Percentiles rank a stretch among this genome's conserved stretches.
These are phyloP conservation scores for Zhuqinia jingwanae DNA, from an alignment of 2,888 invertebrate genomes.

Conservation along the genomic window DNA sequence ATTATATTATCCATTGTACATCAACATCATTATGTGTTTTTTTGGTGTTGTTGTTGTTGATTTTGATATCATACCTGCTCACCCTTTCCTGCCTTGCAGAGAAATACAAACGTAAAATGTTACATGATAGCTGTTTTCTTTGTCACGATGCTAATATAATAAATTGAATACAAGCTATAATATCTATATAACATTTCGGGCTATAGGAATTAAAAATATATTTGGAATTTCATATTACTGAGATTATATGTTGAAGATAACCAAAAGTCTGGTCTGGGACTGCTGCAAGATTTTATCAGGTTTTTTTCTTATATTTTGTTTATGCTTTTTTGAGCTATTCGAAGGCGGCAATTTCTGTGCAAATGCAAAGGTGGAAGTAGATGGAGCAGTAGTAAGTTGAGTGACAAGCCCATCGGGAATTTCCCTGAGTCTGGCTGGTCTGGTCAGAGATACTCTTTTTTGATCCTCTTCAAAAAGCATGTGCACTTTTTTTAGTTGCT, in stretches of 20 bases:
- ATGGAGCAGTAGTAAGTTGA: slow-evolving; percentile 28
- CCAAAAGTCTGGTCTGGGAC: too few species aligned
- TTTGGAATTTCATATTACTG: too few species aligned
- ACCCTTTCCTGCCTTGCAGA: slow-evolving; percentile 46
- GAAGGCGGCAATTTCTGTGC: background rate
- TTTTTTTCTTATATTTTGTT: background rate
- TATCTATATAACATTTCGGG: too few species aligned
- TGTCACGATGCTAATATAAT: too few species aligned
- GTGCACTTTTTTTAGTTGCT: too few species aligned
- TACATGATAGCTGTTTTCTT: too few species aligned
- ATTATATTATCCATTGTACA: background rate
- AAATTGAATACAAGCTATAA: too few species aligned
- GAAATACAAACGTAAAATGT: background rate
- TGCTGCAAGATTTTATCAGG: too few species aligned
- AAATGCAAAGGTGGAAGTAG: background rate
- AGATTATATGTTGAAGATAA: too few species aligned
- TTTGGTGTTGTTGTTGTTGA: background rate
- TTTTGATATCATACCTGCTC: background rate
- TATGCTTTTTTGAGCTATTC: background rate
- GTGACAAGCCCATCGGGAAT: slow-evolving; percentile 38
- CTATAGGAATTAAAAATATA: too few species aligned
- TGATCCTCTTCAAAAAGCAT: background rate
- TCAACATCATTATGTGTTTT: background rate
- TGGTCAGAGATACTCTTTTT: background rate
- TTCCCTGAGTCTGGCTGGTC: slow-evolving; percentile 25